Evolutionary conservation across 2,797 vertebrate species (phyloP).

Genomic region (Mus caroli): DNA sequence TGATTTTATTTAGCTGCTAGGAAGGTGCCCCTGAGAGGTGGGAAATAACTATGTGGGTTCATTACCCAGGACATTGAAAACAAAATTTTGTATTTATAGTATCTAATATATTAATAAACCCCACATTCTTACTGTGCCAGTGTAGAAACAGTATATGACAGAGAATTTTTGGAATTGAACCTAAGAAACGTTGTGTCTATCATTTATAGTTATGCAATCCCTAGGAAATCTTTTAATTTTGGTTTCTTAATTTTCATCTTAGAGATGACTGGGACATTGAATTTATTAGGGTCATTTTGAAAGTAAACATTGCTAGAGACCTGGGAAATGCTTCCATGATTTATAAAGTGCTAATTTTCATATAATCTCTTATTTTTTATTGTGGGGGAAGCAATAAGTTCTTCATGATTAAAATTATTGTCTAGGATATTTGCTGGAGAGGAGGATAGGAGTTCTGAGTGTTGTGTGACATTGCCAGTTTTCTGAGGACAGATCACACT

Average conservation of each 20-base stretch:
- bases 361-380: slow-evolving; percentile 51
- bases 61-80: slow-evolving; percentile 25
- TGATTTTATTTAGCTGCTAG: slow-evolving; percentile 35
- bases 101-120: slow-evolving; percentile 1
- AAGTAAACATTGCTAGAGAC: slow-evolving; percentile 1
- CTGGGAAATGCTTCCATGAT: neutral
- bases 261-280: neutral
- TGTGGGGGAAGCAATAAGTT: slow-evolving; percentile 2
- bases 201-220: neutral
- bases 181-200: slow-evolving; percentile 42
- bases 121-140: neutral
- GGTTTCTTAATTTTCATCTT: slow-evolving; percentile 6
- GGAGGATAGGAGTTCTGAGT: neutral
- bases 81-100: neutral
- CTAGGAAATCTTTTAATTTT: neutral
- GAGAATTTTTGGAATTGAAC: slow-evolving; percentile 33
- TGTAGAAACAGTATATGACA: neutral
- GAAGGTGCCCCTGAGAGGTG: neutral
- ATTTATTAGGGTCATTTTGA: slow-evolving; percentile 34
- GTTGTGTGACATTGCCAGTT: slow-evolving; percentile 16
- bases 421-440: neutral
- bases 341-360: slow-evolving; percentile 64
- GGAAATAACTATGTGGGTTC: slow-evolving; percentile 35
- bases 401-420: slow-evolving; percentile 2
- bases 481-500: slow-evolving; percentile 1